Percentiles rank a stretch among this genome's conserved stretches.
phyloP scores from a whole-genome alignment of 37 sponge, comb jelly and placozoan species.

The Spongia lamella region DNA sequence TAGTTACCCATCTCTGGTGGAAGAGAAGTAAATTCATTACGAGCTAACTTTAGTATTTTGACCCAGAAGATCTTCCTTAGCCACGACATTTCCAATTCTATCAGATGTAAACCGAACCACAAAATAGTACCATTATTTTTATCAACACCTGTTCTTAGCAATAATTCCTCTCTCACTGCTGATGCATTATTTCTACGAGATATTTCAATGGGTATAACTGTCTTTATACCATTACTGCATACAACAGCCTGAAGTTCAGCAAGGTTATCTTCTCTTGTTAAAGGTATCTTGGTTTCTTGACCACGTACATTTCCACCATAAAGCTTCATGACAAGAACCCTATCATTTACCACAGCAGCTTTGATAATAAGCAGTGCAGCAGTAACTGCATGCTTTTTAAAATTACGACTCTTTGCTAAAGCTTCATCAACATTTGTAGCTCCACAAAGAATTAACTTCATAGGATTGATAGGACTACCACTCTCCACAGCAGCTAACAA shows the following conservation, averaged over 20 bases:
- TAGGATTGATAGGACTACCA: slow-evolving; percentile 55
- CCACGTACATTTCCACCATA: slow-evolving; percentile 38
- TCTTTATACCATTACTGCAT: slow-evolving; percentile 46
- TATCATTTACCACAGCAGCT: slow-evolving; percentile 53
- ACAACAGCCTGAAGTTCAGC: slow-evolving; percentile 57
- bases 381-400: slow-evolving; percentile 40
- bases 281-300: not conserved
- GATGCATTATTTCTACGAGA: slow-evolving; percentile 42
- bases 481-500: slow-evolving; percentile 55
- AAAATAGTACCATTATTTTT: slow-evolving; percentile 52
- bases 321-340: slow-evolving; percentile 53
- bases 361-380: slow-evolving; percentile 64
- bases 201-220: slow-evolving; percentile 80
- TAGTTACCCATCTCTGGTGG: slow-evolving; percentile 71
- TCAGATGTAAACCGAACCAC: slow-evolving; percentile 79
- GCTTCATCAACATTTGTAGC: slow-evolving; percentile 44
- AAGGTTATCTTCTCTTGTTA: slow-evolving; percentile 40
- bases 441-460: slow-evolving; percentile 68
- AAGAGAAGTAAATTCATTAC: slow-evolving; percentile 69
- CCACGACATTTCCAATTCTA: slow-evolving; percentile 62
- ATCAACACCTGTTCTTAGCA: slow-evolving; percentile 76
- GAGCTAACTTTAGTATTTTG: slow-evolving; percentile 57
- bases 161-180: slow-evolving; percentile 59
- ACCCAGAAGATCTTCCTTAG: slow-evolving; percentile 76
- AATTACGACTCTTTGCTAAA: slow-evolving; percentile 22